Percentiles rank a stretch among this genome's conserved stretches.
Evolutionary conservation across 2,113 vertebrate species (phyloP).

Genomic region (Apistogramma diplotaenia): DNA sequence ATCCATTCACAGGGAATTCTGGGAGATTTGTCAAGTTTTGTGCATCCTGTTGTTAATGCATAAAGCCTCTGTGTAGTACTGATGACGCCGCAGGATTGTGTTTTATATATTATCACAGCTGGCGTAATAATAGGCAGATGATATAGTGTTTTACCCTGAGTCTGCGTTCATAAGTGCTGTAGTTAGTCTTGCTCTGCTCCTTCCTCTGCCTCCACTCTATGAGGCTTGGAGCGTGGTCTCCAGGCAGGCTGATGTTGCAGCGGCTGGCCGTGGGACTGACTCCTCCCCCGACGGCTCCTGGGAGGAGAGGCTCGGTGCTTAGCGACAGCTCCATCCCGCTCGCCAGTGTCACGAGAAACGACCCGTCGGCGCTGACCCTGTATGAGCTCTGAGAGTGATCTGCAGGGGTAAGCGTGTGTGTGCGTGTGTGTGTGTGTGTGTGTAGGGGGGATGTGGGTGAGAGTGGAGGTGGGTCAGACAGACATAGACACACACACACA

Average conservation of each 20-base stretch:
- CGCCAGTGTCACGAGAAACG: conserved; percentile 89
- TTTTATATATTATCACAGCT: background rate
- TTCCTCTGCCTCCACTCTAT: conserved; percentile 97
- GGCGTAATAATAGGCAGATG: background rate
- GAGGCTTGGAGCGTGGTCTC: conserved; percentile 92
- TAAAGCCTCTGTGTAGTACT: background rate
- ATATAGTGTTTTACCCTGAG: conserved; percentile 83
- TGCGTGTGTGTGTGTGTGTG: background rate
- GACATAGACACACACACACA: background rate
- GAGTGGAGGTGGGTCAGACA: background rate
- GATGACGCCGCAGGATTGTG: background rate
- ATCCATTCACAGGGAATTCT: background rate
- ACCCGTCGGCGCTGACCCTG: conserved; percentile 91
- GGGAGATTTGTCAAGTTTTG: background rate
- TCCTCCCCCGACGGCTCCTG: conserved; percentile 82
- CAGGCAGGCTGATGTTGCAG: conserved; percentile 95
- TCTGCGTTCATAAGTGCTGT: conserved; percentile 92
- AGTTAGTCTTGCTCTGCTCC: conserved; percentile 93
- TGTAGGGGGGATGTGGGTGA: background rate
- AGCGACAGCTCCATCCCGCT: conserved; percentile 96
- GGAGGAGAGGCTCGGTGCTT: conserved; percentile 91
- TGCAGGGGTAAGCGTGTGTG: conserved; percentile 33
- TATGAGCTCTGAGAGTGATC: conserved; percentile 93
- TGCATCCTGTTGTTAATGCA: background rate
- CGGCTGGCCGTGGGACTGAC: conserved; percentile 92